A percentile compares a stretch with the other conserved stretches of the same genome.
phyloP scores from a whole-genome alignment of 1,140 invertebrate species.

The Lucilia cuprina region DNA sequence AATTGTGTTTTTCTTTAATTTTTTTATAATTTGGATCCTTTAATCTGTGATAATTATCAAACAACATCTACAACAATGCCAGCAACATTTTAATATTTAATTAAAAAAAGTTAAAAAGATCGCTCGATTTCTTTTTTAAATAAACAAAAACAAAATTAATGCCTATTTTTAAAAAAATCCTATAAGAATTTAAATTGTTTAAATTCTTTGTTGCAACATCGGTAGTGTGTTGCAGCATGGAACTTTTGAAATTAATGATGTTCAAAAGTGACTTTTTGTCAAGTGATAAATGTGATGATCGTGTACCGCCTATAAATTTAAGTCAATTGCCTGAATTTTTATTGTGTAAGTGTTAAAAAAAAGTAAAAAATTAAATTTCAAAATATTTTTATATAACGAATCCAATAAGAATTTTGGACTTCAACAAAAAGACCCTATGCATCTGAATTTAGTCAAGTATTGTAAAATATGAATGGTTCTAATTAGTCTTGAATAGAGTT shows the following conservation, averaged over 20 bases:
- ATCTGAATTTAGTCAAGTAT: too few species aligned
- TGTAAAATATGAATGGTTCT: too few species aligned
- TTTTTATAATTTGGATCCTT: not conserved
- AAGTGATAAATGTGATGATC: slow-evolving; percentile 60
- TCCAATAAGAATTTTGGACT: too few species aligned
- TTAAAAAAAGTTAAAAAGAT: not conserved
- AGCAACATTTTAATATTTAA: not conserved
- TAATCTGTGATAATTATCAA: not conserved
- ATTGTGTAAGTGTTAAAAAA: slow-evolving; percentile 67
- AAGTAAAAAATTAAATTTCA: too few species aligned
- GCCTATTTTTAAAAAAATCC: not conserved
- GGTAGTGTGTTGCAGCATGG: slow-evolving; percentile 47
- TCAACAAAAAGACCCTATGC: too few species aligned
- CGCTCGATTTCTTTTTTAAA: not conserved
- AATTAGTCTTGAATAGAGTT: too few species aligned
- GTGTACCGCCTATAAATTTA: slow-evolving; percentile 73
- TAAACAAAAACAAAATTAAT: slow-evolving; percentile 4
- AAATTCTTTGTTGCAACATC: not conserved
- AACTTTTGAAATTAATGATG: slow-evolving; percentile 63
- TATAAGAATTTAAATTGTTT: not conserved
- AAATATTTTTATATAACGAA: too few species aligned
- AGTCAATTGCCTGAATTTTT: slow-evolving; percentile 78
- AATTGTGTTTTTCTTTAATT: too few species aligned
- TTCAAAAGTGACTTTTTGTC: slow-evolving; percentile 62
- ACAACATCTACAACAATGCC: not conserved